A percentile compares a stretch with the other conserved stretches of the same genome.
These are phyloP conservation scores for Anoplophora glabripennis DNA, from an alignment of 1,140 invertebrate species.

Conservation along the genomic window DNA sequence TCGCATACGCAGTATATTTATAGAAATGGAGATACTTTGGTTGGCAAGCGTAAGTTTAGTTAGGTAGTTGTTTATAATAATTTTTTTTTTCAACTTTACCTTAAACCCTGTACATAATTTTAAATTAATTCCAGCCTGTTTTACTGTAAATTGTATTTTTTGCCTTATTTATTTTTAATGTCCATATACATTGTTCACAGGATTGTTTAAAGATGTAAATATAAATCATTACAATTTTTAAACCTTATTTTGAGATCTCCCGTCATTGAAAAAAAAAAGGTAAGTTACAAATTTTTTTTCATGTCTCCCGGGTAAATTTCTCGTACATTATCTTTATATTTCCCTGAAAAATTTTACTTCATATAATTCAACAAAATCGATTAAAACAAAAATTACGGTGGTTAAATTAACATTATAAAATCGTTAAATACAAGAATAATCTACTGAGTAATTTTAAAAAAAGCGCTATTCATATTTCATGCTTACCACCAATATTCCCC, in stretches of 20 bases:
- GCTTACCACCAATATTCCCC: too few relatives aligned
- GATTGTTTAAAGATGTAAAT: conserved; percentile 23
- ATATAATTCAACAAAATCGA: too few relatives aligned
- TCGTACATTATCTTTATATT: too few relatives aligned
- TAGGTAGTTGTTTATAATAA: too few relatives aligned
- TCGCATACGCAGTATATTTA: not conserved
- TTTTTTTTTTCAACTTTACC: not conserved
- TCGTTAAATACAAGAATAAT: too few relatives aligned
- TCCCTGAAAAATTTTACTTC: too few relatives aligned
- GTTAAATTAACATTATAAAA: too few relatives aligned
- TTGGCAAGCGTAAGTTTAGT: too few relatives aligned
- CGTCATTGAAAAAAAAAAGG: not conserved
- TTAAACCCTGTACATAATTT: conserved; percentile 17
- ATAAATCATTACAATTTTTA: conserved; percentile 18
- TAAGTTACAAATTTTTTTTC: not conserved
- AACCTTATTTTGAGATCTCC: not conserved
- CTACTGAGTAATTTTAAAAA: too few relatives aligned
- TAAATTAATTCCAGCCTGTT: not conserved
- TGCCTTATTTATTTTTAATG: conserved; percentile 16
- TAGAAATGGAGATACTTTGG: not conserved
- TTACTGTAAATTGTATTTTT: conserved; percentile 9
- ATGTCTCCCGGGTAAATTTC: too few relatives aligned
- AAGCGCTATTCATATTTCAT: too few relatives aligned
- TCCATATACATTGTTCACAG: conserved; percentile 1
- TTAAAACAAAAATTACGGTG: too few relatives aligned